A percentile compares a stretch with the other conserved stretches of the same genome.
These are phyloP conservation scores for Rhagonycha fulva DNA, from an alignment of 2,888 invertebrate genomes.

Conservation along the genomic window DNA sequence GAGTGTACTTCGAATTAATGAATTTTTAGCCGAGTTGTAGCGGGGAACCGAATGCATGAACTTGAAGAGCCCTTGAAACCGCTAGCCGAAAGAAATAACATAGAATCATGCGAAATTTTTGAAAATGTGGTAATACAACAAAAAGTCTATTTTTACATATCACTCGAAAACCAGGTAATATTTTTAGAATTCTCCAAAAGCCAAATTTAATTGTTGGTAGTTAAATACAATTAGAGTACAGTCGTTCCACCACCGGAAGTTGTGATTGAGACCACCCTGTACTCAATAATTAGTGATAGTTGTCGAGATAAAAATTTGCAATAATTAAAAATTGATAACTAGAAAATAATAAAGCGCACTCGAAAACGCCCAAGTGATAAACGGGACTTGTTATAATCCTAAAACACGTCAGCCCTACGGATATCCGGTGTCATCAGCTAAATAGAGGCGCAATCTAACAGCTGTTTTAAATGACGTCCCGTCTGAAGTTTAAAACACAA, in stretches of 20 bases:
- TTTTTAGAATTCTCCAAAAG: not conserved
- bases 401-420: slow-evolving; percentile 32
- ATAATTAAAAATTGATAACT: not conserved
- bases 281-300: not conserved
- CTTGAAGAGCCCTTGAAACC: not conserved
- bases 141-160: not conserved
- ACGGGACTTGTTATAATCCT: slow-evolving; percentile 36
- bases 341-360: not conserved
- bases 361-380: slow-evolving; percentile 28
- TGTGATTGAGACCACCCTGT: not conserved
- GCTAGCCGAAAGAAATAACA: not conserved
- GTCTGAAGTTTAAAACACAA: slow-evolving; percentile 2
- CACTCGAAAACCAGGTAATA: not conserved
- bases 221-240: not conserved
- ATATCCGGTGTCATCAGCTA: slow-evolving; percentile 40
- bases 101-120: not conserved
- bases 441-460: slow-evolving; percentile 35
- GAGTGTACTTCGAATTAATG: not conserved
- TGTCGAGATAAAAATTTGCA: not conserved
- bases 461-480: slow-evolving; percentile 22
- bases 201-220: not conserved
- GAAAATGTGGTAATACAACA: slow-evolving; percentile 1
- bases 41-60: not conserved
- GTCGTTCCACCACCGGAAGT: not conserved
- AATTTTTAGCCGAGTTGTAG: not conserved